These are phyloP conservation scores for Drosophila nebulosa DNA, from an alignment of 1,140 invertebrate genomes.

Conservation along the genomic window DNA sequence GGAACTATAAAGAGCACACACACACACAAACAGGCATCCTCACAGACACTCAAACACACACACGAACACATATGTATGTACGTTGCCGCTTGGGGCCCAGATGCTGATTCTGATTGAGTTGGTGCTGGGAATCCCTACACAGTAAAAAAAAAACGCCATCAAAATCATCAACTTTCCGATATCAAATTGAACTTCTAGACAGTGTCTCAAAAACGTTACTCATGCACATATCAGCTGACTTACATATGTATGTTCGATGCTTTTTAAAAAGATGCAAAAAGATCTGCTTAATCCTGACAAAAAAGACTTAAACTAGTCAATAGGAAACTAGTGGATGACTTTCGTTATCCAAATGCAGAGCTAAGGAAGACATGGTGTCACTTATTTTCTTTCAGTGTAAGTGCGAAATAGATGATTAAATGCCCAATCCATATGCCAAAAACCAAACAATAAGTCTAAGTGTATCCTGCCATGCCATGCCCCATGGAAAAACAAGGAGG, in stretches of 20 bases:
- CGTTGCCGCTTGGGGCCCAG: background rate
- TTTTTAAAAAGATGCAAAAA: too few species aligned
- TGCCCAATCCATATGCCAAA: conserved; percentile 20
- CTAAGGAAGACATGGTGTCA: too few species aligned
- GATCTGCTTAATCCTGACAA: too few species aligned
- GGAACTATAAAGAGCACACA: conserved; percentile 7
- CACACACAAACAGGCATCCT: conserved; percentile 1
- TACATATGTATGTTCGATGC: too few species aligned
- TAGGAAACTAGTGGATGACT: too few species aligned
- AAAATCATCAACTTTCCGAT: too few species aligned
- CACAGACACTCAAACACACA: conserved; percentile 8
- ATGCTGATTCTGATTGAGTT: conserved; percentile 43
- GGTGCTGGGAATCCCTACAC: background rate
- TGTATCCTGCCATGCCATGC: conserved; percentile 3
- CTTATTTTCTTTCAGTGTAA: conserved; percentile 14
- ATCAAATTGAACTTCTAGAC: too few species aligned
- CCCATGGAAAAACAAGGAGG: background rate
- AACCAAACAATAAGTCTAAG: conserved; percentile 57
- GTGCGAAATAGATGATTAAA: conserved; percentile 42
- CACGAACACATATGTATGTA: background rate
- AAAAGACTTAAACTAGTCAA: too few species aligned
- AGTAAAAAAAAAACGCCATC: background rate
- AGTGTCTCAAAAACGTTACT: too few species aligned
- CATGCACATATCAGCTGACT: too few species aligned
- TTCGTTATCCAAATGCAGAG: too few species aligned